Conservation (phyloP, 2,113 vertebrate genomes). For the Dendrocopos noguchii region DNA sequence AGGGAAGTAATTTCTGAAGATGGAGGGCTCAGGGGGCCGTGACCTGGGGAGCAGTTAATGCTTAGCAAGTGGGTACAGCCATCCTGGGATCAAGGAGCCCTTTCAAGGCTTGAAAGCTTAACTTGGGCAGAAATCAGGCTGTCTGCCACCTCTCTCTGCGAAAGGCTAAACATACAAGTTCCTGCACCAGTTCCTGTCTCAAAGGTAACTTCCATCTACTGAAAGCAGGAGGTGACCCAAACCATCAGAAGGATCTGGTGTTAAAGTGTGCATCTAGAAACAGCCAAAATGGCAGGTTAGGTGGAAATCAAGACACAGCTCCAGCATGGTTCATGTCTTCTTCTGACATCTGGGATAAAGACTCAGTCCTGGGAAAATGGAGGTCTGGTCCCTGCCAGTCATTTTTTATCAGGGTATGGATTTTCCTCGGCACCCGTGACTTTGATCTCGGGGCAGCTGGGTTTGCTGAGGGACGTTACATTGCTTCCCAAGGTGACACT, state of each 20-base stretch:
- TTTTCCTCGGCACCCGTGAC: constrained; percentile 35
- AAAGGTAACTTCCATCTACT: not conserved
- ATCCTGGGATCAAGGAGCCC: not conserved
- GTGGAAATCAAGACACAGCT: not conserved
- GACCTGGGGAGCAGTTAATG: not conserved
- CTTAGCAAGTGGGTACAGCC: not conserved
- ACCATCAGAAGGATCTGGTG: not conserved
- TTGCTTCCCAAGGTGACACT: constrained; percentile 52
- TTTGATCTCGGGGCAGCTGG: constrained; percentile 57
- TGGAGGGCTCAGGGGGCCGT: not conserved
- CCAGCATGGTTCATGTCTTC: not conserved
- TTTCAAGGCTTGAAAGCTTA: not conserved
- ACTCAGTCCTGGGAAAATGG: not conserved
- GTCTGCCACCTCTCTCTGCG: not conserved
- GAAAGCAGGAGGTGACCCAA: not conserved
- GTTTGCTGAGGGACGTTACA: not conserved
- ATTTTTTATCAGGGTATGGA: constrained; percentile 32
- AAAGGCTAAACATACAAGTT: not conserved
- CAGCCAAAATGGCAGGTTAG: not conserved
- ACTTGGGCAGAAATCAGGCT: not conserved
- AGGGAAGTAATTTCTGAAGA: not conserved
- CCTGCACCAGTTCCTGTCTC: not conserved
- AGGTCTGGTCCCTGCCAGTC: not conserved
- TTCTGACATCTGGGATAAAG: not conserved
- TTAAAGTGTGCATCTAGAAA: not conserved